Percentiles rank a stretch among this genome's conserved stretches.
These are phyloP conservation scores for Euproctis similis DNA, from an alignment of 2,888 invertebrate genomes.

Conservation along the genomic window DNA sequence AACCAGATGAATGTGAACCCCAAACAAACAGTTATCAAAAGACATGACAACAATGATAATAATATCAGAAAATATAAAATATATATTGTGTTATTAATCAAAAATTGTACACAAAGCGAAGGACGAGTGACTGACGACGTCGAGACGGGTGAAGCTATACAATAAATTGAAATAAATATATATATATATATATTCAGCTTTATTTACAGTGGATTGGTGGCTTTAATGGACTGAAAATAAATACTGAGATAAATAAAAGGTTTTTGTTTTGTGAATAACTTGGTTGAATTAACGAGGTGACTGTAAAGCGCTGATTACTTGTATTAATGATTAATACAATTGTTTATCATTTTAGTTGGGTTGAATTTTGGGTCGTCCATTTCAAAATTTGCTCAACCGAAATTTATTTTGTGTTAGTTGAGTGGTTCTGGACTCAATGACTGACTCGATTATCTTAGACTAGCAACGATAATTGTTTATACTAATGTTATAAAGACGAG, in stretches of 20 bases:
- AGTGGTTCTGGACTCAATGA: background rate
- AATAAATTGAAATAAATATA: constrained; percentile 21
- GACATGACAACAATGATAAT: too few species aligned
- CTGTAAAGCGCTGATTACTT: constrained; percentile 1
- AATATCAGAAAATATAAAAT: too few species aligned
- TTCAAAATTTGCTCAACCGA: background rate
- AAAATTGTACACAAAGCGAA: too few species aligned
- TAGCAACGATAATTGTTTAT: too few species aligned
- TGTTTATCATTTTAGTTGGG: background rate
- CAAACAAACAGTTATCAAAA: too few species aligned
- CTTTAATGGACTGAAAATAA: constrained; percentile 23
- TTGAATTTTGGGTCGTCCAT: background rate
- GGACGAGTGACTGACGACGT: too few species aligned
- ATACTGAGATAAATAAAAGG: constrained; percentile 16
- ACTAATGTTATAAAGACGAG: too few species aligned
- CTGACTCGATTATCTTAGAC: too few species aligned
- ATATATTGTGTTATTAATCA: too few species aligned
- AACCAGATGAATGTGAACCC: too few species aligned
- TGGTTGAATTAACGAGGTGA: constrained; percentile 12
- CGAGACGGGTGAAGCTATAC: constrained; percentile 12
- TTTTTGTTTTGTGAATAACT: constrained; percentile 18
- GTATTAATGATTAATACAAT: background rate
- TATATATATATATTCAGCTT: too few species aligned
- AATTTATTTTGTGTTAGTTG: background rate
- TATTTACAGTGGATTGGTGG: constrained; percentile 14